Base-by-base conservation (phyloP, 2,797 vertebrate genomes). In the Limnodromus scolopaceus region DNA sequence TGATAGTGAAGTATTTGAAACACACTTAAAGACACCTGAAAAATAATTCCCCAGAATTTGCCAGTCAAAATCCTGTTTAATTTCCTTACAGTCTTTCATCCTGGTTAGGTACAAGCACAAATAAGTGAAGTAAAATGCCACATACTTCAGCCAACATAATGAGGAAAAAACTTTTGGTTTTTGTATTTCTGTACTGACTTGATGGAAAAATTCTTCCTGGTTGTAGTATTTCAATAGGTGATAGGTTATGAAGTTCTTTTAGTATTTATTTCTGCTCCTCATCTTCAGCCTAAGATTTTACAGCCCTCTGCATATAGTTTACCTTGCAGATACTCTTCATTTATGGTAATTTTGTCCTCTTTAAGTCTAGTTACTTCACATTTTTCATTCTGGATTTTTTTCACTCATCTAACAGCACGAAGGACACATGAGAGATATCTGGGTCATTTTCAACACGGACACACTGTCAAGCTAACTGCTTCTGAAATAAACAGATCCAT, bases 401-500 rank as follows among this genome's bases (percentile, higher is more conserved):
- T 60, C 34, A n/a, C 13, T 55, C 17, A 13, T 22, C 68, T 61
- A 16, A 68, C 25, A 74, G 23, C 85, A 83, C n/a, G 60, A 87
- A 23, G 72, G 38, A 41, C 39, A 11, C 3, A 32, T 69, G 63
- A 93, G 81, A 96, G 79, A 34, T 4, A 94, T 75, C 83, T 54
- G 55, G 10, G 39, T 94, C 57, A 81, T 80, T 95, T 96, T 95
- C 86, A 97, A 95, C 83, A 94, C 60, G 90, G 48, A 72, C 85
- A 92, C 45, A 61, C 76, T 78, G 60, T 64, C 77, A 89, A 92
- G 70, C 93, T 84, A 95, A 91, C 81, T 94, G 89, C 86, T 92
- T 95, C 23, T 16, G 65, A 86, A 93, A 82, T 57, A 92, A 65
- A 82, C 75, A 93, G 85, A 91, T 87, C 66, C 83, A 80, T 93